Percentiles rank a stretch among this genome's conserved stretches.
Evolutionary conservation across 2,113 vertebrate species (phyloP).

Genomic region (Chrysemys picta): DNA sequence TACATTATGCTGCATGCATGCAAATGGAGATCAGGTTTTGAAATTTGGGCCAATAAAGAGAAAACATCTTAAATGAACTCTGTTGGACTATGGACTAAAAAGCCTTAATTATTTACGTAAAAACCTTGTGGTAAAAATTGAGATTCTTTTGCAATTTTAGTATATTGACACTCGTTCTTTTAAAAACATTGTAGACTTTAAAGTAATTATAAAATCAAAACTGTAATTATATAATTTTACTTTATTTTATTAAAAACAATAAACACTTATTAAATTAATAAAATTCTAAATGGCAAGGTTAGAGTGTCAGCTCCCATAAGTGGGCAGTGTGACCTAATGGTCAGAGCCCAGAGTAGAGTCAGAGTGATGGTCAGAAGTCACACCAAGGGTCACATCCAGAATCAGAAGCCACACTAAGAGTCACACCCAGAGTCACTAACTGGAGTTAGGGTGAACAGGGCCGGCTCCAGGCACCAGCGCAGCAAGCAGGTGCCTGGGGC

Average conservation of each 20-base stretch:
- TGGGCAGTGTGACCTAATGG: neutral
- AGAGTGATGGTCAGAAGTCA: too few species aligned
- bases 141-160: neutral
- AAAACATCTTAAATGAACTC: neutral
- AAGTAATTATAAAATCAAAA: neutral
- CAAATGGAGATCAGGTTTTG: neutral
- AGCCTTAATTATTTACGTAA: neutral
- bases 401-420: neutral
- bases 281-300: neutral
- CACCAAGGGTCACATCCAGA: neutral
- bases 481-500: too few species aligned
- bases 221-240: neutral
- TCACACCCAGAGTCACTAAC: too few species aligned
- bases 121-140: neutral
- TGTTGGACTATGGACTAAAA: neutral
- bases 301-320: too few species aligned
- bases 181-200: neutral
- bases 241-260: neutral
- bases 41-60: neutral
- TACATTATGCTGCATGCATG: neutral
- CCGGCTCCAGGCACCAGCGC: too few species aligned
- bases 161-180: neutral
- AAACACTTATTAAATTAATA: neutral
- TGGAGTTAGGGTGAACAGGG: too few species aligned
- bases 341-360: neutral